Evolutionary conservation across 2,113 vertebrate species (phyloP).

Genomic region (Cyprinodon brontotheroides): DNA sequence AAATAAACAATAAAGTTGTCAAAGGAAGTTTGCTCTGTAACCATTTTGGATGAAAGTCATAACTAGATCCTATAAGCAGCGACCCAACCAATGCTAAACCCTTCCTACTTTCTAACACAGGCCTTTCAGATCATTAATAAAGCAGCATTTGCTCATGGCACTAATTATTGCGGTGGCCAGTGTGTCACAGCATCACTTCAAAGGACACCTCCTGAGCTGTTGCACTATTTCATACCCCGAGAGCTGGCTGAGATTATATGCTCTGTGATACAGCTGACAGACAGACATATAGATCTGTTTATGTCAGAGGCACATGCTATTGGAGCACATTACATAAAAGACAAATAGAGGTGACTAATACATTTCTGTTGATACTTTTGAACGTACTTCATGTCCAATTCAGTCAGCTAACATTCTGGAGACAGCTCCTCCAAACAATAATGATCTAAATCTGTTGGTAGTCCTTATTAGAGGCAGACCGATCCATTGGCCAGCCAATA

Average conservation of each 20-base stretch:
- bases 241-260: background rate
- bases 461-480: background rate
- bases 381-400: too few relatives aligned
- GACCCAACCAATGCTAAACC: background rate
- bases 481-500: too few relatives aligned
- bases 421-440: background rate
- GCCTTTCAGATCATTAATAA: background rate
- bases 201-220: background rate
- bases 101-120: too few relatives aligned
- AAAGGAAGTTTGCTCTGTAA: background rate
- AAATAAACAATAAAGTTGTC: background rate
- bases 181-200: background rate
- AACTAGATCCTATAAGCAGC: background rate
- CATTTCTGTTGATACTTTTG: background rate
- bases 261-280: slow-evolving; percentile 12
- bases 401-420: background rate
- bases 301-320: slow-evolving; percentile 8
- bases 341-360: slow-evolving; percentile 8
- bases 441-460: background rate
- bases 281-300: slow-evolving; percentile 24
- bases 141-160: background rate
- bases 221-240: background rate
- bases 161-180: background rate
- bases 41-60: background rate
- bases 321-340: slow-evolving; percentile 46